Evolutionary conservation across 2,888 invertebrate genomes (phyloP), one percentile per base, ranked within the genome.

Genomic region (Leptinotarsa tumamoca): DNA sequence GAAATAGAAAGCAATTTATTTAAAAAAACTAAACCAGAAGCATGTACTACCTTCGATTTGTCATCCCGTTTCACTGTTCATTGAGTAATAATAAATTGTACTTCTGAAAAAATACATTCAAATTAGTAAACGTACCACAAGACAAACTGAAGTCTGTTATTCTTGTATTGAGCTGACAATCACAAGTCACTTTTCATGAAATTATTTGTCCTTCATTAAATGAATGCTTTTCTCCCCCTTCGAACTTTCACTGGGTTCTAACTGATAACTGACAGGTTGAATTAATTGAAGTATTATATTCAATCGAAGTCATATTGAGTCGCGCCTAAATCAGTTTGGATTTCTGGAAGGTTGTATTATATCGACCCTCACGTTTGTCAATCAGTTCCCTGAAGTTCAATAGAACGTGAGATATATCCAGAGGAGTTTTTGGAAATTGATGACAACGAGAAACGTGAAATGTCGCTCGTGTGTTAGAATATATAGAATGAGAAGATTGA

Each of bases 201-300:
- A 63, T 63, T 43, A 33, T 33, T 43, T 63, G 63, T 43, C 33
- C 17, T 63, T 33, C 14, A 63, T 17, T 2, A 3, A 63, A 63
- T 10, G 10, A 27, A n/a, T 10, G 63, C 43, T 18, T 17, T 43
- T 43, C 43, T 2, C 14, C 2, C n/a, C 43, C 7, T 43, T 63
- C 43, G n/a, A 33, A 43, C 0, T 63, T 43, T 63, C 33, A 33
- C 17, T 3, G 63, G 3, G 17, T 43, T 63, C 15, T 63, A 63
- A 63, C 43, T 63, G 63, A 63, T 33, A 63, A 63, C 43, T 63
- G 63, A n/a, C 63, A 63, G 63, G 63, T 63, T 10, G 43, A 63
- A 43, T 63, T 43, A 43, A 63, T 63, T 43, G 33, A 63, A 4
- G 17, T n/a, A 43, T 63, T 63, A n/a, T n/a, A 10, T 63, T 63